Evolutionary conservation across 1,140 invertebrate genomes (phyloP).

Genomic region (Brachionus calyciflorus): DNA sequence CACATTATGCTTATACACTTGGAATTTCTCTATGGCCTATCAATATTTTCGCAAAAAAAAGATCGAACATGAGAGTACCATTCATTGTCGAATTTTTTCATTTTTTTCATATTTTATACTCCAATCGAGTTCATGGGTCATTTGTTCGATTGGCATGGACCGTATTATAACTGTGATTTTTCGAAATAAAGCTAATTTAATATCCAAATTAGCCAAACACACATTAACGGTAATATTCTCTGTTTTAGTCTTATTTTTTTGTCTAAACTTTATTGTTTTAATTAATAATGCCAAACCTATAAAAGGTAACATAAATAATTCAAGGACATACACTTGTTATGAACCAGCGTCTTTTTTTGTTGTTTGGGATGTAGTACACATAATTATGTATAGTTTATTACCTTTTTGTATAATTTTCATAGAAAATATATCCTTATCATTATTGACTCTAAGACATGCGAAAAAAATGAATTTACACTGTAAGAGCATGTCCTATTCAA

Average conservation of each 20-base stretch:
- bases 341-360: conserved; percentile 5
- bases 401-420: conserved; percentile 38
- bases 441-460: background rate
- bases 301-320: background rate
- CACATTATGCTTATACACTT: conserved; percentile 14
- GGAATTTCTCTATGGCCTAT: conserved; percentile 26
- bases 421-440: conserved; percentile 23
- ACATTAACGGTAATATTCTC: background rate
- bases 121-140: conserved; percentile 42
- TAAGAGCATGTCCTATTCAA: background rate
- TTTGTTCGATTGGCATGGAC: conserved; percentile 36
- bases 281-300: conserved; percentile 5
- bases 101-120: conserved; percentile 43
- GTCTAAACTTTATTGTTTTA: conserved; percentile 1
- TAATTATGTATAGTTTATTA: conserved; percentile 27
- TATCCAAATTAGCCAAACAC: background rate
- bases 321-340: background rate
- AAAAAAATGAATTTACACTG: background rate
- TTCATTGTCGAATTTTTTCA: conserved; percentile 13
- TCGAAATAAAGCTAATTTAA: background rate
- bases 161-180: conserved; percentile 17
- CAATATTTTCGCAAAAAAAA: conserved; percentile 4
- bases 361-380: conserved; percentile 34
- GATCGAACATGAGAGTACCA: background rate
- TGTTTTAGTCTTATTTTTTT: conserved; percentile 10